Conservation (phyloP, 2,797 vertebrate genomes). For the Ammospiza maritima region DNA sequence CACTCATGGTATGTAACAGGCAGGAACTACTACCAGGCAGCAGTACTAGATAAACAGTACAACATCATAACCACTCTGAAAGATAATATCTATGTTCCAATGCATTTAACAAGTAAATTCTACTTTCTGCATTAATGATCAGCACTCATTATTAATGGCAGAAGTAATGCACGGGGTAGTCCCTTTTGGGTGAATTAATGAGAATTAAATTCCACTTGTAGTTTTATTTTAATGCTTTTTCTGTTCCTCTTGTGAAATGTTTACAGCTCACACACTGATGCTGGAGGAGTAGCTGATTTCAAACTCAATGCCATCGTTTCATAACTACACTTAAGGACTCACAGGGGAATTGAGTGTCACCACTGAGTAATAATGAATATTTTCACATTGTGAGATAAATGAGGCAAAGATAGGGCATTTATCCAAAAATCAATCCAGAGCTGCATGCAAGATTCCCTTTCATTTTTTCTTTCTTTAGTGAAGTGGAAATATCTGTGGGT, state of each 20-base stretch:
- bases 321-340: constrained; percentile 9
- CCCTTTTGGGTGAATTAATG: background rate
- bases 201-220: background rate
- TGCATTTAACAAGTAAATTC: constrained; percentile 28
- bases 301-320: background rate
- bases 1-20: background rate
- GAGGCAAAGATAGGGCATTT: constrained; percentile 31
- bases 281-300: background rate
- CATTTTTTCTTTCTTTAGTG: background rate
- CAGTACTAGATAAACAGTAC: background rate
- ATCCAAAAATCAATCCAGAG: constrained; percentile 53
- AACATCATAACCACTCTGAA: background rate
- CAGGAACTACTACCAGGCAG: background rate
- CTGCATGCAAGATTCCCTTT: background rate
- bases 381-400: constrained; percentile 31
- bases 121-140: constrained; percentile 4
- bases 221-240: background rate
- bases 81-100: background rate
- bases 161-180: background rate
- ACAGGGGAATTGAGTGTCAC: background rate
- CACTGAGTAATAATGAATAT: constrained; percentile 43
- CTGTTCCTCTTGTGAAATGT: background rate
- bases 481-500: background rate
- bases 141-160: background rate
- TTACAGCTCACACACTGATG: background rate